phyloP scores from a whole-genome alignment of 2,113 vertebrate species.

The Beaufortia kweichowensis region DNA sequence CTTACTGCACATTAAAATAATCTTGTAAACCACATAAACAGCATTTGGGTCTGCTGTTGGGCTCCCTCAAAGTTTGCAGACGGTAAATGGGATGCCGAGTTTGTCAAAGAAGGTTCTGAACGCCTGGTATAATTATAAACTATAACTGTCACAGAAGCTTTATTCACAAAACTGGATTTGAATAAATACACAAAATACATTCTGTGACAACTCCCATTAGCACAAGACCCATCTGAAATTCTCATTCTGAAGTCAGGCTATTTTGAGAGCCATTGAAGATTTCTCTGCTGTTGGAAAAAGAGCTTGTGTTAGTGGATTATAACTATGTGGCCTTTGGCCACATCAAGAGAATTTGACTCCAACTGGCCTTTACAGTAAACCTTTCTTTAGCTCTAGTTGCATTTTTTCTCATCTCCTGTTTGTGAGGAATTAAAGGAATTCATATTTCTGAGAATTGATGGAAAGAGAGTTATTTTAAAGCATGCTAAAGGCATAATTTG shows the following conservation, averaged over 20 bases:
- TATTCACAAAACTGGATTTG: conserved; percentile 33
- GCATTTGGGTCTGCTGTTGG: neutral
- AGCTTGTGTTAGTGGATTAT: conserved; percentile 55
- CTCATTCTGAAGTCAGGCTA: conserved; percentile 58
- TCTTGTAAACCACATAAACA: conserved; percentile 27
- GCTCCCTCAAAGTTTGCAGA: conserved; percentile 38
- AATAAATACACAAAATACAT: conserved; percentile 45
- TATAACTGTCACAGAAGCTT: conserved; percentile 31
- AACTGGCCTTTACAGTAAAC: conserved; percentile 54
- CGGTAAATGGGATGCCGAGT: conserved; percentile 24
- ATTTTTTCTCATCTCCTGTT: conserved; percentile 44
- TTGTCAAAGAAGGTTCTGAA: conserved; percentile 34
- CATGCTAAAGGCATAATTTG: conserved; percentile 2
- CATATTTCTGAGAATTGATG: conserved; percentile 42
- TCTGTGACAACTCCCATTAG: conserved; percentile 50
- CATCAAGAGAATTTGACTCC: conserved; percentile 64
- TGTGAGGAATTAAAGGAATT: conserved; percentile 62
- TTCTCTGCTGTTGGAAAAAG: conserved; percentile 59
- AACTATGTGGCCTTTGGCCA: conserved; percentile 63
- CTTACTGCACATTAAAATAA: conserved; percentile 35
- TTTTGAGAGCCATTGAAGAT: conserved; percentile 62
- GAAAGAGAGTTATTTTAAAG: conserved; percentile 22
- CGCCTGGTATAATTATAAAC: conserved; percentile 25
- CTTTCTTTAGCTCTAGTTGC: conserved; percentile 54
- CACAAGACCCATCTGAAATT: conserved; percentile 58